Evolutionary conservation across 2,888 invertebrate species (phyloP).

Genomic region (Phaedon cochleariae): DNA sequence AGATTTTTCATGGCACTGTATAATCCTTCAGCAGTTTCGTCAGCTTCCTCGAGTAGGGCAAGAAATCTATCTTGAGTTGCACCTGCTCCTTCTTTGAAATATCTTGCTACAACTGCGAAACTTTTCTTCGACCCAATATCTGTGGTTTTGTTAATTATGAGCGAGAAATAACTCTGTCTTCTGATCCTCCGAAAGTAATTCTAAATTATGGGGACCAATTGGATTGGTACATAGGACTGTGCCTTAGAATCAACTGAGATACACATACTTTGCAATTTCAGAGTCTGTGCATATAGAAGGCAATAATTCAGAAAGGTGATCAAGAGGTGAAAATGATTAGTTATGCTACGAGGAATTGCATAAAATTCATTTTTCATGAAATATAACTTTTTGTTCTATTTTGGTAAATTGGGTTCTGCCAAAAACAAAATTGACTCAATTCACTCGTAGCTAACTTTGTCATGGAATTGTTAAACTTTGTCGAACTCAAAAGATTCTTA

Average conservation of each 20-base stretch:
- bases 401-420: background rate
- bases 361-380: too few species aligned
- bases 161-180: background rate
- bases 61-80: constrained; percentile 5
- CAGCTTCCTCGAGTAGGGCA: constrained; percentile 1
- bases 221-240: background rate
- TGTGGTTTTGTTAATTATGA: background rate
- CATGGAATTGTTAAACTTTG: constrained; percentile 1
- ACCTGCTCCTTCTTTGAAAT: constrained; percentile 2
- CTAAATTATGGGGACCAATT: background rate
- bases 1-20: constrained; percentile 8
- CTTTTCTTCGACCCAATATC: background rate
- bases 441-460: background rate
- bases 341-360: too few species aligned
- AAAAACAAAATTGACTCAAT: constrained; percentile 1
- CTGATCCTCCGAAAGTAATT: background rate
- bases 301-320: constrained; percentile 1
- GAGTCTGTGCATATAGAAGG: constrained; percentile 1
- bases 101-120: constrained; percentile 8
- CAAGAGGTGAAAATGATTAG: background rate
- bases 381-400: too few species aligned
- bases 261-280: background rate
- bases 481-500: background rate
- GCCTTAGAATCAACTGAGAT: background rate
- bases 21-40: constrained; percentile 3